Evolutionary conservation across 2,888 invertebrate species (phyloP).

Genomic region (Noctua janthe): DNA sequence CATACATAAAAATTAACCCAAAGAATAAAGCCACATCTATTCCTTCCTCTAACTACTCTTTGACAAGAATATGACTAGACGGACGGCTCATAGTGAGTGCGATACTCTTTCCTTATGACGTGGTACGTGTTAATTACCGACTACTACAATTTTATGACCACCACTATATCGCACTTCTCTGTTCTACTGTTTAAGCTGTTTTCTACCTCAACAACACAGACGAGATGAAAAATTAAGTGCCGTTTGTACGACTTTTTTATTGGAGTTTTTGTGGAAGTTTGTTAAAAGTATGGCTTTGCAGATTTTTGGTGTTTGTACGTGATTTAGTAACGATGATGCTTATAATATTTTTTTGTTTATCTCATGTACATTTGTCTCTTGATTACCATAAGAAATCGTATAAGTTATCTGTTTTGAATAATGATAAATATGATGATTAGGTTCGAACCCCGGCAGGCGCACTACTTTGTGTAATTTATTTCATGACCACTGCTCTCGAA

Average conservation of each 20-base stretch:
- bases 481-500: too few species aligned
- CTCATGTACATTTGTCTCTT: neutral
- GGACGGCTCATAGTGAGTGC: slow-evolving; percentile 72
- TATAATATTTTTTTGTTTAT: neutral
- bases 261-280: slow-evolving; percentile 25
- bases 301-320: slow-evolving; percentile 19
- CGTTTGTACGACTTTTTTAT: slow-evolving; percentile 28
- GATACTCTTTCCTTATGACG: slow-evolving; percentile 77
- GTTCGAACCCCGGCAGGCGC: too few species aligned
- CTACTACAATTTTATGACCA: slow-evolving; percentile 75
- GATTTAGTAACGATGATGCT: slow-evolving; percentile 27
- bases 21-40: slow-evolving; percentile 19
- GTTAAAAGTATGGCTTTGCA: slow-evolving; percentile 19
- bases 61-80: slow-evolving; percentile 69
- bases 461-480: too few species aligned
- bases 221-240: slow-evolving; percentile 46
- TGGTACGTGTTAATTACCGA: slow-evolving; percentile 79
- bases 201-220: slow-evolving; percentile 48
- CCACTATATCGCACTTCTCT: slow-evolving; percentile 65
- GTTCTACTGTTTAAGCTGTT: slow-evolving; percentile 61
- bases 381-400: neutral
- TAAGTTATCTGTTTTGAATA: neutral
- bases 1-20: neutral
- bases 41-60: slow-evolving; percentile 58
- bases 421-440: neutral